Evolutionary conservation across 1,140 invertebrate genomes (phyloP), one percentile per base, ranked within the genome.

Genomic region (Chironomus tepperi): DNA sequence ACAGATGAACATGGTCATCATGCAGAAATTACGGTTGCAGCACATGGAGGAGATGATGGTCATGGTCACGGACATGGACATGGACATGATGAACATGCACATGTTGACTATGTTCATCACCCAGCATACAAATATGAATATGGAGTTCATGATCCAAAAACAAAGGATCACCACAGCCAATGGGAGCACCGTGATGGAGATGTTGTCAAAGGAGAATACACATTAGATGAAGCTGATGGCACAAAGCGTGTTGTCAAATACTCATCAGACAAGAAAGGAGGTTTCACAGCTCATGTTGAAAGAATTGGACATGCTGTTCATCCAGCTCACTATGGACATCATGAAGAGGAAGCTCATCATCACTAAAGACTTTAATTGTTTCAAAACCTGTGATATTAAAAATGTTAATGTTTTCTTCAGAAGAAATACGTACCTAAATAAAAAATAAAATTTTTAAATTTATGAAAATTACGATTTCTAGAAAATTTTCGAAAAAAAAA

Each of bases 101-200:
- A 34, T 34, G 24, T 34, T 34, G 24, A 34, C 5, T 34, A 34
- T 34, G 5, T 34, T 5, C 24, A 34, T 73, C 75, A 89, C 81
- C 89, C 89, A 75, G 86, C 87, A 76, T 92, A 92, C 81, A 86
- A 87, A 76, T 91, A 90, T 79, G 89, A 88, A 77, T 92, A 92
- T 78, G 88, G 88, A 12, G 89, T 92, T 12, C 86, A 89, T 77
- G 91, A 92, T 79, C 85, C 86, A 43, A 86, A 89, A 80, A 92
- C 88, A 34, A 89, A 91, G 76, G 89, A 90, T 78, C 85, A 89
- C 70, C 90, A 91, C 83, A 86, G 84, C 79, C 87, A 89, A 77
- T 86, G 86, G 82, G 88, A 89, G 78, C 81, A 83, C 0, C 82
- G 87, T 47, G 86, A 88, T 77, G 88, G 88, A 34, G 87, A 88